phyloP scores from a whole-genome alignment of 2,888 invertebrate genomes.

The Tenthredo distinguenda region DNA sequence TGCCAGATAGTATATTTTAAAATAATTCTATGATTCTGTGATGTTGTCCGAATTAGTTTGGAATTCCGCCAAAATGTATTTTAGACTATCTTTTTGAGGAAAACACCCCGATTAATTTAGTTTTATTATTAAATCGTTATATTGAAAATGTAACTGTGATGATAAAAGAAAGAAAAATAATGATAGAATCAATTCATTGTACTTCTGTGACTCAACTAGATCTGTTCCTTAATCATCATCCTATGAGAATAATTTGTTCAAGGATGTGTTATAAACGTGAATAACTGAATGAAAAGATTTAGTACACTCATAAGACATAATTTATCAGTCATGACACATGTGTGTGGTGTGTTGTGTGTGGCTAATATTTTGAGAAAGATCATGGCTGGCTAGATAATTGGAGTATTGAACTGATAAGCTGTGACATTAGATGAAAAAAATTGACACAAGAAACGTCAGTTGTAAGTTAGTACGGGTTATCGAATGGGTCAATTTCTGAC shows the following conservation, averaged over 20 bases:
- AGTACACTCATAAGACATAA: slow-evolving; percentile 6
- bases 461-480: slow-evolving; percentile 31
- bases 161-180: slow-evolving; percentile 12
- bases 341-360: background rate
- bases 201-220: background rate
- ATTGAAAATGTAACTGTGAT: background rate
- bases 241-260: slow-evolving; percentile 16
- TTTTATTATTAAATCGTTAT: background rate
- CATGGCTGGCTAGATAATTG: slow-evolving; percentile 36
- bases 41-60: slow-evolving; percentile 41
- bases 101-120: slow-evolving; percentile 14
- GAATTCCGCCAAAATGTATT: slow-evolving; percentile 41
- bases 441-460: slow-evolving; percentile 46
- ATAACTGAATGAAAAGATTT: slow-evolving; percentile 24
- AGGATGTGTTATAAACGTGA: slow-evolving; percentile 7
- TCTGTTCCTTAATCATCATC: background rate
- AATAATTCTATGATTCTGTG: slow-evolving; percentile 29
- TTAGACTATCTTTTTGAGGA: slow-evolving; percentile 13
- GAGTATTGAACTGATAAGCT: slow-evolving; percentile 37
- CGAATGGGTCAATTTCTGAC: slow-evolving; percentile 47
- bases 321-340: slow-evolving; percentile 32
- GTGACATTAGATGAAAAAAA: background rate
- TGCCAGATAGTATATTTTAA: slow-evolving; percentile 32
- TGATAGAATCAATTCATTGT: background rate
- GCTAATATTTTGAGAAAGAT: slow-evolving; percentile 39